Conservation (phyloP, 2,797 vertebrate genomes). For the Oreochromis mossambicus region DNA sequence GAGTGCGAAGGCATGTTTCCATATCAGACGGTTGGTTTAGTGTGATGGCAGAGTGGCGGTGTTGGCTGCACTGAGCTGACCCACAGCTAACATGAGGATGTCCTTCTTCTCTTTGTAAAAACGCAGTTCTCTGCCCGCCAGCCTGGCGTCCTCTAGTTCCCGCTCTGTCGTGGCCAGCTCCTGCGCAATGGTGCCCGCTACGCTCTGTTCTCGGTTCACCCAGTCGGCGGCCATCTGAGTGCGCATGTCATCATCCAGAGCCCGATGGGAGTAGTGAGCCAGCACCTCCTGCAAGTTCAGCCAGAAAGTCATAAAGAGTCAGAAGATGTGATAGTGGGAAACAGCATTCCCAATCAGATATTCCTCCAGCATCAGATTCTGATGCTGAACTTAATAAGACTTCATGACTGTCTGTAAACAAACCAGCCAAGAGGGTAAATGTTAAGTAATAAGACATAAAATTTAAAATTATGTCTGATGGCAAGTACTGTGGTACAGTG, state of each 20-base stretch:
- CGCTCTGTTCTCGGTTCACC: constrained; percentile 90
- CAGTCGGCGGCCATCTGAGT: constrained; percentile 97
- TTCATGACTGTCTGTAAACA: not conserved
- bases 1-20: constrained; percentile 13
- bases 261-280: constrained; percentile 97
- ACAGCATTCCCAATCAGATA: not conserved
- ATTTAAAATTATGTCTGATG: too few species aligned
- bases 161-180: constrained; percentile 89
- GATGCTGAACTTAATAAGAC: not conserved
- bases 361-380: not conserved
- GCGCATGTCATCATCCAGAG: constrained; percentile 94
- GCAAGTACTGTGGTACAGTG: too few species aligned
- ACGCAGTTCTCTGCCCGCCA: constrained; percentile 92
- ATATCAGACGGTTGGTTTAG: constrained; percentile 16
- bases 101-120: constrained; percentile 91
- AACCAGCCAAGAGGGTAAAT: not conserved
- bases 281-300: constrained; percentile 84
- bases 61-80: constrained; percentile 81
- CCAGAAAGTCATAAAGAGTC: not conserved
- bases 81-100: constrained; percentile 82
- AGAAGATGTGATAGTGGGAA: not conserved
- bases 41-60: constrained; percentile 78
- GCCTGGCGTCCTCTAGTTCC: constrained; percentile 90
- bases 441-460: too few species aligned
- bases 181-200: constrained; percentile 82